These are phyloP conservation scores for Scophthalmus maximus DNA, from an alignment of 2,113 vertebrate species.

Conservation along the genomic window DNA sequence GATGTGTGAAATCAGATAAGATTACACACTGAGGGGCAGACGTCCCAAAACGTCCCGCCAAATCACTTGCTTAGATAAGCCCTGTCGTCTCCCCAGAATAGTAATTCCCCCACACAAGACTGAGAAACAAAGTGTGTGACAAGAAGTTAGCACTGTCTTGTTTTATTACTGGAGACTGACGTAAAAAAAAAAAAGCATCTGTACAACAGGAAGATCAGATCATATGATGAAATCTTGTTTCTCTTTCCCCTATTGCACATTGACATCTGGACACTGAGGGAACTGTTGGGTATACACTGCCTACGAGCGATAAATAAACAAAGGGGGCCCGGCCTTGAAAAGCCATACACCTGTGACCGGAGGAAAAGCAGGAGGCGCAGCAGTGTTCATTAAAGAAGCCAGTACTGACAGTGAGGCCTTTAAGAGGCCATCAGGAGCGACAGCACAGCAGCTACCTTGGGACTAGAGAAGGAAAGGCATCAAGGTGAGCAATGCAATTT, in stretches of 20 bases:
- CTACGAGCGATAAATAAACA: slow-evolving; percentile 77
- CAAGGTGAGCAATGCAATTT: slow-evolving; percentile 83
- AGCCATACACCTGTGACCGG: slow-evolving; percentile 74
- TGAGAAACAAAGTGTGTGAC: too few species aligned
- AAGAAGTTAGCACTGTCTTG: slow-evolving; percentile 38
- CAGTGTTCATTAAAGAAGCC: slow-evolving; percentile 77
- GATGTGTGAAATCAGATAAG: slow-evolving; percentile 76
- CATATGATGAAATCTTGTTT: slow-evolving; percentile 54
- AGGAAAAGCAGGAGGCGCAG: slow-evolving; percentile 71
- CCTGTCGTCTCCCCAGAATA: slow-evolving; percentile 62
- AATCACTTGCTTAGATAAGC: slow-evolving; percentile 73
- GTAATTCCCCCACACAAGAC: slow-evolving; percentile 61
- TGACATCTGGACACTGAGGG: slow-evolving; percentile 64
- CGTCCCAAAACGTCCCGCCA: slow-evolving; percentile 53
- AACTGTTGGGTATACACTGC: slow-evolving; percentile 54
- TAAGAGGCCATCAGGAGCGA: slow-evolving; percentile 77
- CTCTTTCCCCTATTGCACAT: slow-evolving; percentile 51
- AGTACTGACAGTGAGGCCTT: slow-evolving; percentile 76
- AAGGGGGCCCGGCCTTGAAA: slow-evolving; percentile 63
- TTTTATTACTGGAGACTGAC: slow-evolving; percentile 33
- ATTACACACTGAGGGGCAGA: slow-evolving; percentile 70
- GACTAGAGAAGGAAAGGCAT: slow-evolving; percentile 71
- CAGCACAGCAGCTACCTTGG: slow-evolving; percentile 75
- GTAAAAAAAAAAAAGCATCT: not conserved
- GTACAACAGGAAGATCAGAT: slow-evolving; percentile 41